phyloP scores from a whole-genome alignment of 2,888 invertebrate species.

The Epirrhoe alternata region DNA sequence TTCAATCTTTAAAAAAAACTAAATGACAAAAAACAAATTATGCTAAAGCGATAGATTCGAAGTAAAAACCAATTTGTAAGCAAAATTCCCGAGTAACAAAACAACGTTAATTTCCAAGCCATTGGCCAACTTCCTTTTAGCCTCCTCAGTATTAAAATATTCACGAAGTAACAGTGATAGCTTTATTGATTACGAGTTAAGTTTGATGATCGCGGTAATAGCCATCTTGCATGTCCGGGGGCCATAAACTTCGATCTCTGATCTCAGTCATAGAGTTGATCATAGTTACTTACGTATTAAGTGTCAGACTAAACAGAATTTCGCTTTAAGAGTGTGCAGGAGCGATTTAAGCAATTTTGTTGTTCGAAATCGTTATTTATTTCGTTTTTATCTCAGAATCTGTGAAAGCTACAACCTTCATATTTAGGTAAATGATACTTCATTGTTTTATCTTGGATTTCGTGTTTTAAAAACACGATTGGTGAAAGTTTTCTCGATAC shows the following conservation, averaged over 20 bases:
- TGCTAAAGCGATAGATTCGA: background rate
- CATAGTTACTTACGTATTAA: background rate
- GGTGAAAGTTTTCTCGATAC: too few species aligned
- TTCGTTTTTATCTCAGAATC: too few species aligned
- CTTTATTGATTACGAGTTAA: conserved; percentile 39
- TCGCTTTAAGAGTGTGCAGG: too few species aligned
- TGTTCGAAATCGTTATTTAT: too few species aligned
- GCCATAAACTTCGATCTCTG: conserved; percentile 40
- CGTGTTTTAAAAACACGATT: too few species aligned
- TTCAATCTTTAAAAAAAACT: background rate
- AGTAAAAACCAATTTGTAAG: conserved; percentile 6
- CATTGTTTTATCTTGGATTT: too few species aligned
- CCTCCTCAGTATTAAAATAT: conserved; percentile 26
- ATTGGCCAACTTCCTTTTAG: background rate
- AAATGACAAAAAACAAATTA: background rate
- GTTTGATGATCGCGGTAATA: conserved; percentile 39
- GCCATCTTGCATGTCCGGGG: conserved; percentile 39
- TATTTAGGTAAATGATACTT: too few species aligned
- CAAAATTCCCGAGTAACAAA: background rate
- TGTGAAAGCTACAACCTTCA: too few species aligned
- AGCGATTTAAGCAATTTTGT: too few species aligned
- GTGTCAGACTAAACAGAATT: background rate
- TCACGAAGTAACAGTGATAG: conserved; percentile 31
- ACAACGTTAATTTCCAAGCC: background rate
- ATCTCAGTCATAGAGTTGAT: conserved; percentile 26